phyloP scores from a whole-genome alignment of 2,888 invertebrate species.

The Xanthorhoe spadicearia region DNA sequence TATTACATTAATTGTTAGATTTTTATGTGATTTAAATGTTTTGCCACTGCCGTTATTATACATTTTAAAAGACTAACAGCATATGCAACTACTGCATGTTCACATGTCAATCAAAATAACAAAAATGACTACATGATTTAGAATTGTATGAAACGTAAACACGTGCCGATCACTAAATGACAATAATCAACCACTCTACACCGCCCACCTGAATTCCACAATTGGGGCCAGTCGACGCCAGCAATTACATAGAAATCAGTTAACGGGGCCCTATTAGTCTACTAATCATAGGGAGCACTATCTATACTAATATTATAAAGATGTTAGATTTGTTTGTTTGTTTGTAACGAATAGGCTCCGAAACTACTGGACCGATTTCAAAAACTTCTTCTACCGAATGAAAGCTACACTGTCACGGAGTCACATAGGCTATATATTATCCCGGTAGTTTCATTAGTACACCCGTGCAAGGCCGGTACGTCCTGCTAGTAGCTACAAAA shows the following conservation, averaged over 20 bases:
- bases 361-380: too few species aligned
- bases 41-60: not conserved
- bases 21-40: not conserved
- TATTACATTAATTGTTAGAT: not conserved
- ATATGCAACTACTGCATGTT: slow-evolving; percentile 15
- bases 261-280: not conserved
- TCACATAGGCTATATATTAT: too few species aligned
- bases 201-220: slow-evolving; percentile 58
- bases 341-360: too few species aligned
- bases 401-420: too few species aligned
- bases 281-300: not conserved
- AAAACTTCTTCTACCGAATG: too few species aligned
- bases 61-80: not conserved
- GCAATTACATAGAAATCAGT: slow-evolving; percentile 27
- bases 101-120: slow-evolving; percentile 23
- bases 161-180: slow-evolving; percentile 54
- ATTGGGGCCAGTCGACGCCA: slow-evolving; percentile 39
- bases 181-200: slow-evolving; percentile 54
- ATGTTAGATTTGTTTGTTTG: too few species aligned
- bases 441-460: too few species aligned
- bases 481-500: not conserved
- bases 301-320: too few species aligned
- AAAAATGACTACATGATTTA: slow-evolving; percentile 16
- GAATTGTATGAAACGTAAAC: slow-evolving; percentile 36
- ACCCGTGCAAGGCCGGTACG: too few species aligned